Conservation (phyloP, 2,797 vertebrate species). For the Melanotaenia maccullochi region DNA sequence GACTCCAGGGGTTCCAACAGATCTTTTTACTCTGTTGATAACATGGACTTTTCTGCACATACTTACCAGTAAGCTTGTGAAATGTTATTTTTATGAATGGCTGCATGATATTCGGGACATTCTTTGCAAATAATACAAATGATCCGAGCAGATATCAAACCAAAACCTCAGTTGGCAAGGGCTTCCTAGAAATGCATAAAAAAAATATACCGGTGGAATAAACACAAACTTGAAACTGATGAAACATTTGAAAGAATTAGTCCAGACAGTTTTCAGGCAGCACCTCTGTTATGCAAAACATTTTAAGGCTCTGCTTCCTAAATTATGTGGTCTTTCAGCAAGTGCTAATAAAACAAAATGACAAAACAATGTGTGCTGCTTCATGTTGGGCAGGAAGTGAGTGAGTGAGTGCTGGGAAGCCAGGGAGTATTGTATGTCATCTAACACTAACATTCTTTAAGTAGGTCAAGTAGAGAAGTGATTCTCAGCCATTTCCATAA, state of each 20-base stretch:
- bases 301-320: slow-evolving; percentile 45
- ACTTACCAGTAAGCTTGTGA: not conserved
- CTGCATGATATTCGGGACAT: not conserved
- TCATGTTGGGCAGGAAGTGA: slow-evolving; percentile 61
- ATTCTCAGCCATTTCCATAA: slow-evolving; percentile 76
- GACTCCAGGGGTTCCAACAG: slow-evolving; percentile 9
- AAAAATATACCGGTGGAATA: slow-evolving; percentile 9
- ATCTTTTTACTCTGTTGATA: slow-evolving; percentile 28
- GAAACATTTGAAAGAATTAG: slow-evolving; percentile 24
- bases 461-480: slow-evolving; percentile 78
- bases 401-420: slow-evolving; percentile 65
- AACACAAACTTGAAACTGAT: slow-evolving; percentile 13
- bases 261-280: slow-evolving; percentile 9
- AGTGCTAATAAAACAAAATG: slow-evolving; percentile 68
- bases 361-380: slow-evolving; percentile 63
- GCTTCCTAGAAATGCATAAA: slow-evolving; percentile 1
- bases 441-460: slow-evolving; percentile 79
- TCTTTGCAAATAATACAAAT: slow-evolving; percentile 17
- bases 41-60: not conserved
- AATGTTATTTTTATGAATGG: slow-evolving; percentile 17
- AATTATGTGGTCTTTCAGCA: slow-evolving; percentile 64
- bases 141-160: not conserved
- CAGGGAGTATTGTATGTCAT: slow-evolving; percentile 71
- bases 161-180: not conserved
- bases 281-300: slow-evolving; percentile 24